These are phyloP conservation scores for human (Homo sapiens) DNA, from an alignment of 2,113 vertebrate genomes.

Conservation along the genomic window DNA sequence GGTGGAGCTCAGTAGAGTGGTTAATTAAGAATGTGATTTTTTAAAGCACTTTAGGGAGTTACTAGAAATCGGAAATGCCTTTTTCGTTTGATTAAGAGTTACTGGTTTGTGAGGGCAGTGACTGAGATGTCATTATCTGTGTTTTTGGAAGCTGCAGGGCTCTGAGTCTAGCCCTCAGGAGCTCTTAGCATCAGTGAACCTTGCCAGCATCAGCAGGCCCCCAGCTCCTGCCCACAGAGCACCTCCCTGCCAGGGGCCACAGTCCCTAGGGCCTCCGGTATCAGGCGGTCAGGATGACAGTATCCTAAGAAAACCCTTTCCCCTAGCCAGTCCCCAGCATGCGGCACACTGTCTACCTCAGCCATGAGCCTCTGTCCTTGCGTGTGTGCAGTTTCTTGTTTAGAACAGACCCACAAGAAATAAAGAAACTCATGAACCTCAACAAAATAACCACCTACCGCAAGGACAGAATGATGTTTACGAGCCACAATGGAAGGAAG, in stretches of 20 bases:
- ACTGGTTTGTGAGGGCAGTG: conserved; percentile 47
- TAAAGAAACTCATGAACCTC: background rate
- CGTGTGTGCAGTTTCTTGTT: background rate
- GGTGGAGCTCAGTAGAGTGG: conserved; percentile 80
- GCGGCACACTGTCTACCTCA: background rate
- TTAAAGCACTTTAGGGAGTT: conserved; percentile 79
- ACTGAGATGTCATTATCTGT: background rate
- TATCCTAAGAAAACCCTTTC: background rate
- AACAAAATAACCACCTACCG: background rate
- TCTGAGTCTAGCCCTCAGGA: background rate
- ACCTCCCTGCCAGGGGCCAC: background rate
- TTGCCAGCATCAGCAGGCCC: background rate
- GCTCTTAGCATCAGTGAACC: background rate
- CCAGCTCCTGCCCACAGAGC: background rate
- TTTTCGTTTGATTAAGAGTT: conserved; percentile 78
- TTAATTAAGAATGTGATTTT: conserved; percentile 85
- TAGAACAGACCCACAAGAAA: background rate
- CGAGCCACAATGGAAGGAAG: background rate
- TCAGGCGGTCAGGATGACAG: background rate
- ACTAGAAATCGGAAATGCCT: conserved; percentile 80
- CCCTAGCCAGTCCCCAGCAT: background rate
- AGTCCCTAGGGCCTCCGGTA: background rate
- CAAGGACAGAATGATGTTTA: background rate
- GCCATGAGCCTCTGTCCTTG: background rate
- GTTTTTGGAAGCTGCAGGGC: background rate